Percentiles rank a stretch among this genome's conserved stretches.
Evolutionary conservation across 1,140 invertebrate species (phyloP).

Genomic region (Nasonia giraulti): DNA sequence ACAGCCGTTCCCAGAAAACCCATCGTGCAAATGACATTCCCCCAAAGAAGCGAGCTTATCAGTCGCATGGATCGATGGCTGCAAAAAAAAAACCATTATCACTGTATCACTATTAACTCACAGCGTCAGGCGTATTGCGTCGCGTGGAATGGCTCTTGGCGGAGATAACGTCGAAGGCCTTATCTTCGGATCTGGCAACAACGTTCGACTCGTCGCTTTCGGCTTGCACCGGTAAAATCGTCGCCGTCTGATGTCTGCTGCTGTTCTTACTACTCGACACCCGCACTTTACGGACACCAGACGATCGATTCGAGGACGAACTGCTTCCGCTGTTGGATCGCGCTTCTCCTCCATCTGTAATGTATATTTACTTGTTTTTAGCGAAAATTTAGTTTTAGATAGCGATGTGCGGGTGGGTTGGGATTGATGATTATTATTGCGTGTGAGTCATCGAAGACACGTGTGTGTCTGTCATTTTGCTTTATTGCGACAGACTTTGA

Average conservation of each 20-base stretch:
- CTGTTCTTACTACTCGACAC: neutral
- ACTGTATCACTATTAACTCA: slow-evolving; percentile 19
- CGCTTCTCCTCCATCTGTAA: slow-evolving; percentile 25
- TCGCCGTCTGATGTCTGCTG: slow-evolving; percentile 3
- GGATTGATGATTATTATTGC: neutral
- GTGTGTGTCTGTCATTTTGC: neutral
- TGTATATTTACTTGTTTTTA: neutral
- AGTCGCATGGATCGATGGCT: neutral
- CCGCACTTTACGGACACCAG: neutral
- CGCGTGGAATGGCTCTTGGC: slow-evolving; percentile 37
- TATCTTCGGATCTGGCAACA: slow-evolving; percentile 22
- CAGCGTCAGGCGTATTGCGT: slow-evolving; percentile 9
- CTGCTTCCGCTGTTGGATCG: slow-evolving; percentile 32
- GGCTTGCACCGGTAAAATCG: neutral
- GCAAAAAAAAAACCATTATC: neutral
- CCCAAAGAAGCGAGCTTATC: too few relatives aligned
- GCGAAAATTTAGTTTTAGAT: neutral
- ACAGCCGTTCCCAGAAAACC: too few relatives aligned
- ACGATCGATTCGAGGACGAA: slow-evolving; percentile 38
- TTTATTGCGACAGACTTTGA: neutral
- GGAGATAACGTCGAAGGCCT: slow-evolving; percentile 62
- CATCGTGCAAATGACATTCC: too few relatives aligned
- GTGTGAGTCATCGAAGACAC: too few relatives aligned
- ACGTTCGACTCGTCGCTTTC: slow-evolving; percentile 44
- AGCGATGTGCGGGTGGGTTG: neutral